Evolutionary conservation across 2,113 vertebrate genomes (phyloP), one percentile per base, ranked within the genome.

Genomic region (Tapirus terrestris): DNA sequence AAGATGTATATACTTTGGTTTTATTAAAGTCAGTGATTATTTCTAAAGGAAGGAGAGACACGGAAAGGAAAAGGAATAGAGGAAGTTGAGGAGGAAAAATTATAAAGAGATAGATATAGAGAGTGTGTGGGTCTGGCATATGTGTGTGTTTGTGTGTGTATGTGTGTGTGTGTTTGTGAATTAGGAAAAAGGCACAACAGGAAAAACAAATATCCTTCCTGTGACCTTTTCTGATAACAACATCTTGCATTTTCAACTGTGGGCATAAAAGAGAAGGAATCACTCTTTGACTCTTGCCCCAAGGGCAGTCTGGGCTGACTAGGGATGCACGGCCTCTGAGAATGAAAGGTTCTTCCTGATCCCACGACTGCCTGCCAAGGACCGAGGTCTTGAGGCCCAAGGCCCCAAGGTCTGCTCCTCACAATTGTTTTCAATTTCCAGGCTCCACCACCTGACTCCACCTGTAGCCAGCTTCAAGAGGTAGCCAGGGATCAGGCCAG

Each of bases 101-200:
- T 94, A 73, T 75, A 89, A 39, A 75, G 89, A 88, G 43, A 76
- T 21, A 56, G 48, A 23, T 33, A 67, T 2, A 76, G 25, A 51
- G 77, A 84, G 39, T 36, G 3, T 68, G 39, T 61, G 33, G 8
- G 18, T 67, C 31, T 72, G 23, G 17, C 58, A 23, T 86, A 17
- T 39, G 23, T 77, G 48, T 14, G 48, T 58, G 11, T 61, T 13
- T 83, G 14, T 77, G 31, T 80, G 81, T 39, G n/a, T n/a, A n/a
- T n/a, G n/a, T 58, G 11, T 61, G 17, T 83, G 14, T 77, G 31
- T 80, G 81, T 39, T 58, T 53, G 36, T 76, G 60, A 84, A 56
- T 79, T 90, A 79, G 81, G 89, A 89, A 72, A 92, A 87, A 93
- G 65, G 16, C 48, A 87, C 16, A 85, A n/a, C 18, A 96, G 65